Conservation (phyloP, 1,140 invertebrate genomes). For the Phthorimaea operculella region DNA sequence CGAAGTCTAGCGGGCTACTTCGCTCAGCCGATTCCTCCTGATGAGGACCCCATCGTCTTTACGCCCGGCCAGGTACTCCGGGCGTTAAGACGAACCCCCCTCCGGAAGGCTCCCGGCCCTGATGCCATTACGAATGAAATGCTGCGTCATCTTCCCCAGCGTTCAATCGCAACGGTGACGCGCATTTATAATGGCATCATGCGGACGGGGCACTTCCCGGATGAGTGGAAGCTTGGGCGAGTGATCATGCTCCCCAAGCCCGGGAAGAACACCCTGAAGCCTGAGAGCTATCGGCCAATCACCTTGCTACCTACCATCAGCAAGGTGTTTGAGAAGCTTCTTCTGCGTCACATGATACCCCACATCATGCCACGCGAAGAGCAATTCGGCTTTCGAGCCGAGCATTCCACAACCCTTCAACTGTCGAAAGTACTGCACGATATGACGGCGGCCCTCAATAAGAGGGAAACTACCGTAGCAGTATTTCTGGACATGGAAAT, state of each 20-base stretch:
- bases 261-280: slow-evolving; percentile 18
- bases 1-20: slow-evolving; percentile 5
- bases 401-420: slow-evolving; percentile 29
- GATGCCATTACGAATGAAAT: slow-evolving; percentile 16
- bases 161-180: slow-evolving; percentile 11
- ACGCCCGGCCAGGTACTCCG: slow-evolving; percentile 10
- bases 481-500: slow-evolving; percentile 21
- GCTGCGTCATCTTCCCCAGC: slow-evolving; percentile 11
- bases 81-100: not conserved
- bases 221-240: slow-evolving; percentile 29
- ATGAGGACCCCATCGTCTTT: slow-evolving; percentile 16
- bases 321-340: slow-evolving; percentile 33
- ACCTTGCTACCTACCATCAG: slow-evolving; percentile 26
- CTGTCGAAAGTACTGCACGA: slow-evolving; percentile 19
- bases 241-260: slow-evolving; percentile 33
- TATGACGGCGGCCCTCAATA: not conserved
- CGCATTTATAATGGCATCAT: slow-evolving; percentile 16
- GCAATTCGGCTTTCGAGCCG: slow-evolving; percentile 39
- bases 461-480: slow-evolving; percentile 1
- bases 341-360: slow-evolving; percentile 22
- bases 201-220: slow-evolving; percentile 25
- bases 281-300: slow-evolving; percentile 35
- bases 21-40: slow-evolving; percentile 1
- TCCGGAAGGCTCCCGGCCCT: slow-evolving; percentile 19
- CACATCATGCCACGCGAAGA: slow-evolving; percentile 16